These are phyloP conservation scores for Nanorana parkeri DNA, from an alignment of 2,113 vertebrate species.

Conservation along the genomic window DNA sequence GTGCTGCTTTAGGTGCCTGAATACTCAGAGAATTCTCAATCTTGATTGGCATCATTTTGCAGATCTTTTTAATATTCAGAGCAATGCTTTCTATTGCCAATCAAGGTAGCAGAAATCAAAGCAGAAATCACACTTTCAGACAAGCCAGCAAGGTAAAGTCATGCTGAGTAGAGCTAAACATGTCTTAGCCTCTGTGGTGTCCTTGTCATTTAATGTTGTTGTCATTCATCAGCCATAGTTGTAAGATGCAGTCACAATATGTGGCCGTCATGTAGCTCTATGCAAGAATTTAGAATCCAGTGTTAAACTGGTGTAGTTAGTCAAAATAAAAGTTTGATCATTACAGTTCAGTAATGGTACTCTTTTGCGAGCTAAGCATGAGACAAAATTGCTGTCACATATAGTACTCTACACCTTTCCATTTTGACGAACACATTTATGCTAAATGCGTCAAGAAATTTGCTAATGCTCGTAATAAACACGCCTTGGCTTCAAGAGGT, in stretches of 20 bases:
- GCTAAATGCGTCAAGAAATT: too few species aligned
- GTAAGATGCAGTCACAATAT: not conserved
- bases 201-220: not conserved
- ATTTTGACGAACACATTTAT: too few species aligned
- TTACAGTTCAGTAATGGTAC: too few species aligned
- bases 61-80: slow-evolving; percentile 11
- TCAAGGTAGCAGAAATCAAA: not conserved
- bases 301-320: too few species aligned
- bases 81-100: not conserved
- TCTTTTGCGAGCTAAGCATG: too few species aligned
- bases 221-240: not conserved
- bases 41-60: slow-evolving; percentile 3
- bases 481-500: too few species aligned
- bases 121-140: slow-evolving; percentile 4
- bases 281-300: too few species aligned
- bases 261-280: too few species aligned
- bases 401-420: too few species aligned
- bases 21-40: not conserved
- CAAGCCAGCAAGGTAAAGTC: slow-evolving; percentile 4
- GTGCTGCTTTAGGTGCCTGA: not conserved
- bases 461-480: too few species aligned
- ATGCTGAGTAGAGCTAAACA: slow-evolving; percentile 4
- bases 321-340: too few species aligned
- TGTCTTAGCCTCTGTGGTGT: not conserved
- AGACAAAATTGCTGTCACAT: too few species aligned